These are phyloP conservation scores for Drosophila sproati DNA, from an alignment of 1,140 invertebrate genomes.

Conservation along the genomic window DNA sequence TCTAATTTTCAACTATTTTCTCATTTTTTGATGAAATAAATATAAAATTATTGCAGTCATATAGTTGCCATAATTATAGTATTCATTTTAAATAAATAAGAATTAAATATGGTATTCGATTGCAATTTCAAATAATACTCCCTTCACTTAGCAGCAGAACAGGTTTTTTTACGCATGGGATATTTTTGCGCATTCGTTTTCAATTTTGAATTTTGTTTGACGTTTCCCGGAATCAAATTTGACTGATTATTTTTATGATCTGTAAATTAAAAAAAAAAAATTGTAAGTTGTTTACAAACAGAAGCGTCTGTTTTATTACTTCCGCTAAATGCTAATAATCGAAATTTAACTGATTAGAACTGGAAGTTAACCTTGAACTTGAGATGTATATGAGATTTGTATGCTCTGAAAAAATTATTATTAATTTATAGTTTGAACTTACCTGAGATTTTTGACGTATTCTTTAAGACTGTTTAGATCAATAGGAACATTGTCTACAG, in stretches of 20 bases:
- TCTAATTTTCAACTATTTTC: too few species aligned
- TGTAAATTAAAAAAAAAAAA: conserved; percentile 36
- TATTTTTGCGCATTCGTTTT: conserved; percentile 36
- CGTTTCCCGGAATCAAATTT: conserved; percentile 33
- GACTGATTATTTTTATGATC: conserved; percentile 20
- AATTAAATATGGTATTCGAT: too few species aligned
- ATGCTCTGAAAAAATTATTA: background rate
- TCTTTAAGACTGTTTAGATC: background rate
- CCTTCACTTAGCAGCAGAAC: conserved; percentile 1
- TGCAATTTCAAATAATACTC: background rate
- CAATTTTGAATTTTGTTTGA: conserved; percentile 6
- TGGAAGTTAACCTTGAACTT: background rate
- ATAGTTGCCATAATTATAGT: too few species aligned
- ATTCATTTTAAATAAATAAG: too few species aligned
- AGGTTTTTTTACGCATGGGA: conserved; percentile 21
- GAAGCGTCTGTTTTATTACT: conserved; percentile 37
- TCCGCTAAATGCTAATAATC: conserved; percentile 46
- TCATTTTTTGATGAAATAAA: too few species aligned
- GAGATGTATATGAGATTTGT: background rate
- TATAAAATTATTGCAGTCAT: too few species aligned
- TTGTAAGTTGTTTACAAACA: conserved; percentile 52
- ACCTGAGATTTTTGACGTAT: background rate
- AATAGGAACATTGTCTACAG: background rate
- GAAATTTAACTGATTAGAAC: conserved; percentile 7
- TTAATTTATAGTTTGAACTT: background rate